These are phyloP conservation scores for Heliconius melpomene DNA, from an alignment of 1,140 invertebrate species.

Conservation along the genomic window DNA sequence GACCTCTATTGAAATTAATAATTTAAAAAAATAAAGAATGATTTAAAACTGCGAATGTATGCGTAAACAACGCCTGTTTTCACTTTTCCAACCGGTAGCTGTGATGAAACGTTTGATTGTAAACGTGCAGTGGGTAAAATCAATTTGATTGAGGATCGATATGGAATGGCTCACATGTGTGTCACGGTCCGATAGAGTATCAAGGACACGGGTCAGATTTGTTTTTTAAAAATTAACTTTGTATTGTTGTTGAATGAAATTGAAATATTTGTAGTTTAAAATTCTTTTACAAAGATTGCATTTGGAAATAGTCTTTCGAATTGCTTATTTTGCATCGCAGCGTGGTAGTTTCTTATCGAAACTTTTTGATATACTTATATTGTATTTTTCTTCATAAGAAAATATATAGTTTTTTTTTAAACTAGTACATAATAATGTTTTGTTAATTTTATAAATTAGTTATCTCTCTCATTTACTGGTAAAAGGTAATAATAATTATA, in stretches of 20 bases:
- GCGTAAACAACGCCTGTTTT: not conserved
- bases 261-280: not conserved
- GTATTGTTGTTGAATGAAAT: not conserved
- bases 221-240: not conserved
- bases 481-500: not conserved
- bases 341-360: no score
- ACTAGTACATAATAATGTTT: no score
- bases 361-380: no score
- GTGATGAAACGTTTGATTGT: constrained; percentile 19
- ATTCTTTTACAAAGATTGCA: not conserved
- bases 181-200: constrained; percentile 29
- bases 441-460: not conserved
- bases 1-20: no score
- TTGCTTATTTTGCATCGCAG: no score
- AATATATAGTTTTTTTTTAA: no score
- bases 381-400: no score
- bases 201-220: constrained; percentile 21
- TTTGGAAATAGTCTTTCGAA: no score
- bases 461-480: not conserved
- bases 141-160: constrained; percentile 36
- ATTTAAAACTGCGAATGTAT: not conserved
- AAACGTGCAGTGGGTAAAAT: constrained; percentile 23
- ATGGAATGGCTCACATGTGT: constrained; percentile 32
- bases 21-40: not conserved
- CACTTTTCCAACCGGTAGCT: constrained; percentile 30